Percentiles rank a stretch among this genome's conserved stretches.
phyloP scores from a whole-genome alignment of 2,797 vertebrate species.

The Notamacropus eugenii region DNA sequence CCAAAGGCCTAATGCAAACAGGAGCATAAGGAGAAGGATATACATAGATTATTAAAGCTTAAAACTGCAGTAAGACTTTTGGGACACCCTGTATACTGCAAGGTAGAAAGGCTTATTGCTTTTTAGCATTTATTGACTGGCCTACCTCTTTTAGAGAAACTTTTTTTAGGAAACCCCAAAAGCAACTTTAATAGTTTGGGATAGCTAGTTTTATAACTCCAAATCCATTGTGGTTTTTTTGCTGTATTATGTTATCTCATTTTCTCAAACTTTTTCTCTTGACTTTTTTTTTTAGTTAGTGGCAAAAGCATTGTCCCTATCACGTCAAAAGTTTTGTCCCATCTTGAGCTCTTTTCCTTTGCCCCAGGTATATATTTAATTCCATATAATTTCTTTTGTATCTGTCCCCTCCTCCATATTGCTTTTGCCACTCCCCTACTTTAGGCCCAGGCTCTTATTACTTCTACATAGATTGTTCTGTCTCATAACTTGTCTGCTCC shows the following conservation, averaged over 20 bases:
- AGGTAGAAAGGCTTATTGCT: not conserved
- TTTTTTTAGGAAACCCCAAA: not conserved
- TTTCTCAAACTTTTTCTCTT: not conserved
- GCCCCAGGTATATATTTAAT: conserved; percentile 32
- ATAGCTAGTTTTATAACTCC: not conserved
- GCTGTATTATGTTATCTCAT: not conserved
- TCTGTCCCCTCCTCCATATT: conserved; percentile 45
- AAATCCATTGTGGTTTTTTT: conserved; percentile 20
- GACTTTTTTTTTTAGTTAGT: not conserved
- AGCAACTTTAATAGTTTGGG: not conserved
- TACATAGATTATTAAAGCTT: not conserved
- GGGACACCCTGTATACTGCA: not conserved
- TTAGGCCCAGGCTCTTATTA: not conserved
- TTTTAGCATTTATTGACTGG: not conserved
- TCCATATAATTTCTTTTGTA: not conserved
- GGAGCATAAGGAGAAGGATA: not conserved
- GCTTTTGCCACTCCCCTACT: not conserved
- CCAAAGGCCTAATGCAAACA: not conserved
- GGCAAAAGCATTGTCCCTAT: conserved; percentile 21
- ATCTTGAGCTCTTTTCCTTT: conserved; percentile 6
- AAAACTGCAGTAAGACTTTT: not conserved
- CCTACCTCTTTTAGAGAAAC: not conserved
- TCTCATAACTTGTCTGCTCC: not conserved
- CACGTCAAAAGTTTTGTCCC: conserved; percentile 32
- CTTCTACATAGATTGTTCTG: conserved; percentile 2